These are phyloP conservation scores for Rhopilema esculentum DNA, from an alignment of 30 jellyfish, hydroid and myxozoan species.

Conservation along the genomic window DNA sequence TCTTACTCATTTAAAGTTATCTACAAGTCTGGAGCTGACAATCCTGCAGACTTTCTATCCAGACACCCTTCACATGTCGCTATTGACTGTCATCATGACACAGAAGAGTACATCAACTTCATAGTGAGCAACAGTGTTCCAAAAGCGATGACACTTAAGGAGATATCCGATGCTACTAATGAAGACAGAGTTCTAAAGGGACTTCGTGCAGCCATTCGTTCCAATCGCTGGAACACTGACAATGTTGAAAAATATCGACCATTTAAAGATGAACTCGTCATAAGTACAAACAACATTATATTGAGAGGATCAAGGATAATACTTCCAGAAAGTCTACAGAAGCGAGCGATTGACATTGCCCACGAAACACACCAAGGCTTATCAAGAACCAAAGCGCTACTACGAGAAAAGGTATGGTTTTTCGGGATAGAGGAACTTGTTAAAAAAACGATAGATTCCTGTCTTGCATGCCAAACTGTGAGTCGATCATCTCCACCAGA, in stretches of 20 bases:
- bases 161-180: constrained; percentile 26
- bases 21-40: constrained; percentile 28
- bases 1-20: constrained; percentile 1
- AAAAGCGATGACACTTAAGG: constrained; percentile 52
- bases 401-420: constrained; percentile 59
- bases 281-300: constrained; percentile 2
- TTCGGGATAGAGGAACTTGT: constrained; percentile 41
- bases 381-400: constrained; percentile 33
- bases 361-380: constrained; percentile 45
- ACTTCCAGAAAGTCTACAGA: constrained; percentile 19
- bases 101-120: constrained; percentile 51
- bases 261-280: constrained; percentile 14
- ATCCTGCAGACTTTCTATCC: constrained; percentile 41
- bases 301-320: constrained; percentile 18
- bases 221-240: constrained; percentile 3
- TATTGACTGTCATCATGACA: constrained; percentile 1
- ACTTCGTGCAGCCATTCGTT: constrained; percentile 33
- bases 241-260: background rate
- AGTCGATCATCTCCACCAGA: constrained; percentile 30
- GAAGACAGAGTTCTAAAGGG: constrained; percentile 29
- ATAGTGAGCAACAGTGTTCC: constrained; percentile 29
- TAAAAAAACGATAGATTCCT: constrained; percentile 29
- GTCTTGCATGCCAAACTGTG: constrained; percentile 66
- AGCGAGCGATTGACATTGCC: constrained; percentile 40
- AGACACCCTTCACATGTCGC: constrained; percentile 21